phyloP scores from a whole-genome alignment of 2,113 vertebrate species.

The Theristicus caerulescens region DNA sequence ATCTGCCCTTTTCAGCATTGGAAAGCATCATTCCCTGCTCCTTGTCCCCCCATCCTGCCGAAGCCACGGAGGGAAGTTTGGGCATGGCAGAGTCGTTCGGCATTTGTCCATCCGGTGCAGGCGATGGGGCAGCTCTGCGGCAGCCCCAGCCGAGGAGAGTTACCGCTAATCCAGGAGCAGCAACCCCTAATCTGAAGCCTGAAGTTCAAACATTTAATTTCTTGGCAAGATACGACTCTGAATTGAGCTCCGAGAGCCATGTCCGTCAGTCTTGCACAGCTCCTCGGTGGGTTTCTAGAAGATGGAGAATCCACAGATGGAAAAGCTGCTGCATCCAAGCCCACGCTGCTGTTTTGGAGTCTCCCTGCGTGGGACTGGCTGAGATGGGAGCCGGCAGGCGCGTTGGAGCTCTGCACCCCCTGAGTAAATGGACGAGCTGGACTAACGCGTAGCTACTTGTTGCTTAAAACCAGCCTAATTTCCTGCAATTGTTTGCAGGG shows the following conservation, averaged over 20 bases:
- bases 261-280: fast-evolving
- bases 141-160: neutral
- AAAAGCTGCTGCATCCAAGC: neutral
- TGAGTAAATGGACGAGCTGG: neutral
- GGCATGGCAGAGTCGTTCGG: fast-evolving
- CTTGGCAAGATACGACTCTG: neutral
- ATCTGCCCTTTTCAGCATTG: neutral
- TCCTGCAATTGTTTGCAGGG: neutral
- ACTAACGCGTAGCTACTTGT: neutral
- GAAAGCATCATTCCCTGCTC: neutral
- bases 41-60: neutral
- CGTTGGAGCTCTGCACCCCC: neutral
- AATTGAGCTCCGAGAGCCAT: neutral
- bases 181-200: neutral
- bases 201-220: neutral
- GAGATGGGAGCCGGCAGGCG: fast-evolving
- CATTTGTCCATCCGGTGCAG: fast-evolving
- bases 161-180: neutral
- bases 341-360: neutral
- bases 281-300: neutral
- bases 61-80: fast-evolving
- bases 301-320: neutral
- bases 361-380: neutral
- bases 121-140: neutral
- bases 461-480: neutral